Evolutionary conservation across 1,140 invertebrate genomes (phyloP), one percentile per base, ranked within the genome.

Genomic region (Idris sp.): DNA sequence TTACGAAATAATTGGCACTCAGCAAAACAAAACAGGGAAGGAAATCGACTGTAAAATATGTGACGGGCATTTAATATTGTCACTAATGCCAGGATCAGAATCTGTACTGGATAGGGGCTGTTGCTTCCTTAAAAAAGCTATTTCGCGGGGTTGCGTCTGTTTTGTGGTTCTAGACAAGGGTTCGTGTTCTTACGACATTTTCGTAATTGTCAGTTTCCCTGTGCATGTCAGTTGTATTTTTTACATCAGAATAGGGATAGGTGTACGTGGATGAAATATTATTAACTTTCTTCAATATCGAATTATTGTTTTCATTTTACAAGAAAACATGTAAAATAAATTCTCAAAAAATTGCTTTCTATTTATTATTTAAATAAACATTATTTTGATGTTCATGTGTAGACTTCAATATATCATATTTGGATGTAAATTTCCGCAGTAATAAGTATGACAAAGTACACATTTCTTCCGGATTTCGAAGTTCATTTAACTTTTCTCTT

Each of bases 1-100:
- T 14, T 9, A 43, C 6, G 11, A 40, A 62, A 62, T 48, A 62
- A 62, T 31, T 41, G 44, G 8, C 35, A 40, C 35, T 15, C 11
- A 22, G 15, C 18, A 35, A 35, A 41, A 33, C 22, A 22, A 33
- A 44, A 0, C 11, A 3, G 15, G 33, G 7, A 46, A 56, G 43
- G 40, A 33, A 68, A 74, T 68, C 56, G 62, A 25, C 36, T 61
- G 51, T 46, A 68, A 74, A 74, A 74, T 74, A 68, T 68, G 35
- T 74, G 65, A 74, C 56, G 56, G 62, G 51, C 62, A 53, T 74
- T 74, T 62, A 69, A 75, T 68, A 75, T 44, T 75, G 64, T 58
- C 40, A 6, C 36, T 51, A 62, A 59, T 64, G 58, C 51, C 58
- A 64, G 38, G 51, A 75, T 65, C 64, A 62, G 51, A 51, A 33